Base-by-base conservation (phyloP, 2,888 invertebrate species). In the Aricia artaxerxes region DNA sequence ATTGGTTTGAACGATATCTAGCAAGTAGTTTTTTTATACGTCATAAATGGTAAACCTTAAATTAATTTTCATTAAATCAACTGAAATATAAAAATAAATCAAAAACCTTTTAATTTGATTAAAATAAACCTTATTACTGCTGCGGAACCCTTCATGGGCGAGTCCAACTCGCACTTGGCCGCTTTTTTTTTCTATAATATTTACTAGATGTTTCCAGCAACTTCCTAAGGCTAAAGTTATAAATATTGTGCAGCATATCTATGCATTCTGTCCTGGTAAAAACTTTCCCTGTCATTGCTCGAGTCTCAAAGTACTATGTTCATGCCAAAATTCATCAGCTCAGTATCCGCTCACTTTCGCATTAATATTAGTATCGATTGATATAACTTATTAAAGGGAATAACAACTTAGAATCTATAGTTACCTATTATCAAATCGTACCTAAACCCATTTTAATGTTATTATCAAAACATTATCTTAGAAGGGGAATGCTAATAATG, bases 381-480 rank as follows among this genome's bases (percentile, higher is more conserved):
- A 4, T 53, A 53, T 53, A 4, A 53, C 53, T 53, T 4, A 2
- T 53, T 53, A 53, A 53, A 53, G 53, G 53, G 13, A 11, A 11
- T 13, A 53, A 53, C 53, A 53, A 13, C 13, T 53, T 13, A 53
- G 1, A 53, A 53, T 11, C 60, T 60, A 24, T n/a, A 60, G 7
- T 60, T n/a, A 7, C 24, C 24, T 7, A 31, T 3, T 64, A 9
- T 64, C 11, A 31, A 9, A 31, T 31, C 64, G 4, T 38, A 16
- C 6, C 69, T 2, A 4, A 38, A 13, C 11, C 16, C 35, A 35
- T 16, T 38, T 35, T 35, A 69, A 35, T 69, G 35, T 5, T 38
- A 69, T 69, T 69, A 69, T 5, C 35, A 69, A 35, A 69, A 38
- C 69, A 69, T 69, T 16, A 69, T 69, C 69, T 69, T 13, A 69